Evolutionary conservation across 2,888 invertebrate species (phyloP).

Genomic region (Lysandra bellargus): DNA sequence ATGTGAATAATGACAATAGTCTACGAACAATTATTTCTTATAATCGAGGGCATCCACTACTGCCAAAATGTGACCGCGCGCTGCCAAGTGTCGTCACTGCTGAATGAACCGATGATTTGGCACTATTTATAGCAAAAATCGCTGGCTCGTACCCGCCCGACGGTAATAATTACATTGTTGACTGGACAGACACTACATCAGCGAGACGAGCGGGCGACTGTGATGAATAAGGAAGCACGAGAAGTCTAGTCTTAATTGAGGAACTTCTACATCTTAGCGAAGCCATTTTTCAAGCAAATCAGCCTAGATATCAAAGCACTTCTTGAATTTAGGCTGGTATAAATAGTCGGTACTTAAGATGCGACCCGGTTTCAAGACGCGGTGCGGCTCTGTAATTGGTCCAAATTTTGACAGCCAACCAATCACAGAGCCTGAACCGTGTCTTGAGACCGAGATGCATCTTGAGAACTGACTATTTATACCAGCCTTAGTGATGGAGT

Average conservation of each 20-base stretch:
- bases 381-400: too few species aligned
- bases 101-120: slow-evolving; percentile 33
- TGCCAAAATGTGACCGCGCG: slow-evolving; percentile 35
- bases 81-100: slow-evolving; percentile 40
- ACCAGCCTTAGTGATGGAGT: neutral
- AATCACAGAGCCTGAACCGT: too few species aligned
- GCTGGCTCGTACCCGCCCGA: neutral
- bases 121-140: slow-evolving; percentile 29
- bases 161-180: slow-evolving; percentile 13
- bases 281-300: neutral
- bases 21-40: slow-evolving; percentile 15
- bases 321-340: too few species aligned
- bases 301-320: neutral
- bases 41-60: slow-evolving; percentile 34
- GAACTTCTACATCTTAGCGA: too few species aligned
- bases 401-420: too few species aligned
- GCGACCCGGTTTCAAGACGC: too few species aligned
- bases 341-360: too few species aligned
- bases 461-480: too few species aligned
- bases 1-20: slow-evolving; percentile 12
- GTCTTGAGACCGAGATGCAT: too few species aligned
- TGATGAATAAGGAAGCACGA: neutral
- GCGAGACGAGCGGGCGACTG: slow-evolving; percentile 24
- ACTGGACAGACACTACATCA: slow-evolving; percentile 19
- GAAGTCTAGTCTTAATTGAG: neutral